Evolutionary conservation across 2,888 invertebrate species (phyloP), one percentile per base, ranked within the genome.

Genomic region (Latheticus oryzae): DNA sequence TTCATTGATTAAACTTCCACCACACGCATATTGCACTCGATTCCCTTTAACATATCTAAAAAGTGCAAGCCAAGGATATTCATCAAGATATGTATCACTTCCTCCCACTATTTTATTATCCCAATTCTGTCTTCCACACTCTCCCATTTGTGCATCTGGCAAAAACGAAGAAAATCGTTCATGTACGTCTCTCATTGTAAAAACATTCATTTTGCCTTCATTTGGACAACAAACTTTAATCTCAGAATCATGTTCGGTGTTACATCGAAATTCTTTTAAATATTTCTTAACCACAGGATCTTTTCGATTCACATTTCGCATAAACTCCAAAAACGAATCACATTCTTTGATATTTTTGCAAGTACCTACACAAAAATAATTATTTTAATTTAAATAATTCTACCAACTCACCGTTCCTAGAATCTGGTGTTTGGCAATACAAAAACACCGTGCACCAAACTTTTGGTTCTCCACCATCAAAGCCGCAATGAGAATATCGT

Each of bases 51-150:
- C 38, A 37, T 70, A 70, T 38, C 64, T 59, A 23, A 75, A 40
- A n/a, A 74, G 43, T 1, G 67, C 73, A 65, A 73, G 67, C 76
- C 77, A 77, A 3, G 76, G 76, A 57, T 68, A 76, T 57, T 77
- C 75, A 11, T 70, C 69, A 16, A 75, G 35, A n/a, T 67, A 85
- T 0, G 86, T 84, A 32, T 83, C 77, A 50, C 81, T 80, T 5
- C 88, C 88, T 35, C 85, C 85, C 61, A 82, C 83, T 38, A 88
- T 84, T 38, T 83, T 81, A 71, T 87, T 82, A 37, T 81, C 79
- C 0, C 42, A 32, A 23, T 80, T 81, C 24, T 82, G 82, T 11
- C 80, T 70, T 3, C 87, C 87, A 60, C 87, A 87, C 42, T 80
- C 76, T 15, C 59, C 50, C 11, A 55, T 15, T 26, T 56, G 19